Evolutionary conservation across 2,797 vertebrate genomes (phyloP).

Genomic region (Molossus molossus): DNA sequence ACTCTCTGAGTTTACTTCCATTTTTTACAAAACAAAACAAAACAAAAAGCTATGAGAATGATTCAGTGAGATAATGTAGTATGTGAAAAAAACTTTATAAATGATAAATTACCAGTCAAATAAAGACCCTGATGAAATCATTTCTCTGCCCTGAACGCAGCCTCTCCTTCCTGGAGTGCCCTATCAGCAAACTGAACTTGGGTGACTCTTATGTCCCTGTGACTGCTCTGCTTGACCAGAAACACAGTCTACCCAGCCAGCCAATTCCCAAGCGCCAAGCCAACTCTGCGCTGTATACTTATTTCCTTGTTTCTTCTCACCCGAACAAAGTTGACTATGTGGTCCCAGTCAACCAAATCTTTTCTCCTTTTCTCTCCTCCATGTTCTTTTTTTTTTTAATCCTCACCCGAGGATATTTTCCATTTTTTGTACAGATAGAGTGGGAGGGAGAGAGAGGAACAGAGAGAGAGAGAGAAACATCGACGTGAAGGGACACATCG

Average conservation of each 20-base stretch:
- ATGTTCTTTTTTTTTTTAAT: no score
- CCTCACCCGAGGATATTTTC: no score
- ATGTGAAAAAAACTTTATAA: slow-evolving; percentile 54
- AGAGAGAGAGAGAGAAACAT: no score
- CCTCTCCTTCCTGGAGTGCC: no score
- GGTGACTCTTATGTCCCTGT: not conserved
- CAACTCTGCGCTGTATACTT: not conserved
- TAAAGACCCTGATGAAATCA: not conserved
- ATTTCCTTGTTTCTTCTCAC: not conserved
- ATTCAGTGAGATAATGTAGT: not conserved
- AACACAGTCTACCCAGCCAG: not conserved
- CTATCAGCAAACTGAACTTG: not conserved
- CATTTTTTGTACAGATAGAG: no score
- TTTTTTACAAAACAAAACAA: not conserved
- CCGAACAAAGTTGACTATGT: not conserved
- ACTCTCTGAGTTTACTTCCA: slow-evolving; percentile 18
- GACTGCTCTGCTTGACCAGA: not conserved
- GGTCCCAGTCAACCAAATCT: not conserved
- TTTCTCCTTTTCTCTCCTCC: not conserved
- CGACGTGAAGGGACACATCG: no score
- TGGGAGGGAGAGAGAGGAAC: no score
- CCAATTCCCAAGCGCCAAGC: not conserved
- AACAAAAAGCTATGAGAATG: not conserved
- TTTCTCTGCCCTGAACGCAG: not conserved
- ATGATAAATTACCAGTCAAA: not conserved